phyloP scores from a whole-genome alignment of 2,113 vertebrate species.

The Morone saxatilis region DNA sequence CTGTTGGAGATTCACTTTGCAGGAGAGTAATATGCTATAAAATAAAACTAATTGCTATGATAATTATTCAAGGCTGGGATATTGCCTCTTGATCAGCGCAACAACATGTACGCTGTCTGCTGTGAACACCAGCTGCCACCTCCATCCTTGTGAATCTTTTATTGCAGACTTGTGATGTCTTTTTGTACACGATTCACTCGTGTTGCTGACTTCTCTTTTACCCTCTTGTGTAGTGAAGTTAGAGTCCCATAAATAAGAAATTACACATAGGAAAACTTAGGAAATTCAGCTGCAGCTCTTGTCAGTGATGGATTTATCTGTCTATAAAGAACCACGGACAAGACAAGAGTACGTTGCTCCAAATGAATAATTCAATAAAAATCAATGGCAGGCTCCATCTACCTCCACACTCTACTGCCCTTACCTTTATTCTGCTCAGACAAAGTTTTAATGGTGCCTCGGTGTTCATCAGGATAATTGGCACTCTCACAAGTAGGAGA shows the following conservation, averaged over 20 bases:
- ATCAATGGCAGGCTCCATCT: constrained; percentile 45
- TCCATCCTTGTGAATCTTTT: constrained; percentile 49
- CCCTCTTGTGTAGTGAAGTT: constrained; percentile 4
- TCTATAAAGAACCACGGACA: constrained; percentile 3
- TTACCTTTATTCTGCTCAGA: neutral
- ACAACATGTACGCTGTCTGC: neutral
- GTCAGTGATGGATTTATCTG: constrained; percentile 46
- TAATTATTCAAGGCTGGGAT: neutral
- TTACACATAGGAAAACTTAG: constrained; percentile 24
- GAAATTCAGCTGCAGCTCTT: constrained; percentile 30
- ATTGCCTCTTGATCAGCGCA: neutral
- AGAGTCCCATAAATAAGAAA: constrained; percentile 54
- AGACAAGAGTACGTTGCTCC: constrained; percentile 25
- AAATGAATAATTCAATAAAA: constrained; percentile 72
- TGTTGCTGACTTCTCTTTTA: neutral
- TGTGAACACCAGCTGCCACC: constrained; percentile 29
- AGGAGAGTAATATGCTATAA: neutral
- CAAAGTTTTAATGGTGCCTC: neutral
- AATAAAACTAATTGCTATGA: neutral
- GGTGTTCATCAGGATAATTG: constrained; percentile 13
- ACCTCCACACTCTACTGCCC: constrained; percentile 25
- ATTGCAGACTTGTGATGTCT: constrained; percentile 27
- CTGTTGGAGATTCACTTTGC: constrained; percentile 1
- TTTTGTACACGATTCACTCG: constrained; percentile 14
- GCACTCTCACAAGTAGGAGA: neutral